Evolutionary conservation across 2,797 vertebrate genomes (phyloP).

Genomic region (Alcedo quadribrachys): DNA sequence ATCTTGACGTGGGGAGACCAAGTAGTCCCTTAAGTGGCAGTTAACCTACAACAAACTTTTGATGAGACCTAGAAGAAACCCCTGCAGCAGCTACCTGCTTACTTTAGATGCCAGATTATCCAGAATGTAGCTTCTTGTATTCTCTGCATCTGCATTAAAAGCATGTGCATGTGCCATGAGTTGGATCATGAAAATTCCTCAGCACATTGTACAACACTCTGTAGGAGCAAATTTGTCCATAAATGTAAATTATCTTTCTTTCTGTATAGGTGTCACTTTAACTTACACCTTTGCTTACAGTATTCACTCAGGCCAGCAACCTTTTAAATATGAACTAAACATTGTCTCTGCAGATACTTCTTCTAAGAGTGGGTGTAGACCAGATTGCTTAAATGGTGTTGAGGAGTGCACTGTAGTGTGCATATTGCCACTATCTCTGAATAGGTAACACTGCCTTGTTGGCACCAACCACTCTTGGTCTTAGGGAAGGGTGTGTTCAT

Average conservation of each 20-base stretch:
- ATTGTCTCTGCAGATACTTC: neutral
- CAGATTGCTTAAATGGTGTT: neutral
- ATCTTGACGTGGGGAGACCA: conserved; percentile 54
- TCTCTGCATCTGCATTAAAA: neutral
- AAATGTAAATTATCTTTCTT: neutral
- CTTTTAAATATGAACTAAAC: neutral
- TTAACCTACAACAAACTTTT: conserved; percentile 11
- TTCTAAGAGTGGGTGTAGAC: neutral
- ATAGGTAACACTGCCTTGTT: neutral
- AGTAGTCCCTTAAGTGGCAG: conserved; percentile 5
- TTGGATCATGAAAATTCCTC: neutral
- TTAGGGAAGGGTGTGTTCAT: neutral
- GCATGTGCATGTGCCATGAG: neutral
- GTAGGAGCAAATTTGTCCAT: neutral
- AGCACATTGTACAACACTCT: neutral
- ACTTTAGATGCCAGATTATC: neutral
- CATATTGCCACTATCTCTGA: neutral
- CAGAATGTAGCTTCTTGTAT: neutral
- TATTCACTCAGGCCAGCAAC: neutral
- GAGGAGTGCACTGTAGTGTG: neutral
- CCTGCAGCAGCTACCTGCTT: neutral
- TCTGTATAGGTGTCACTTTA: neutral
- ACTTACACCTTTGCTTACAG: neutral
- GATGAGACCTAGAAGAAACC: neutral
- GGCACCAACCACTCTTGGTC: neutral